These are phyloP conservation scores for Ardeotis arabs DNA, from an alignment of 2,113 vertebrate species.

Conservation along the genomic window DNA sequence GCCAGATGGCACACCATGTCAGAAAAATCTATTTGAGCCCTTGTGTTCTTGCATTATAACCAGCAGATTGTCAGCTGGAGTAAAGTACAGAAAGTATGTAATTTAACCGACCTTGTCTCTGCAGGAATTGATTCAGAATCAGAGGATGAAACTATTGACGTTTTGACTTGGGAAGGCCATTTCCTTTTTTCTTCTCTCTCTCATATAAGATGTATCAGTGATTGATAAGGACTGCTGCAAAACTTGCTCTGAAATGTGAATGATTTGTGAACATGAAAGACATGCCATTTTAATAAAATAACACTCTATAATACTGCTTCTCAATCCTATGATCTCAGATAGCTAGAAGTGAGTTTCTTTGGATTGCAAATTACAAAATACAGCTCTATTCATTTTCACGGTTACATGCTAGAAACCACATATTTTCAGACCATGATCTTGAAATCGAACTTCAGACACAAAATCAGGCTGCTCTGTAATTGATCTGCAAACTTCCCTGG, in stretches of 20 bases:
- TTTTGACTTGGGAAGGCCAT: not conserved
- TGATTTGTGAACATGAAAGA: constrained; percentile 14
- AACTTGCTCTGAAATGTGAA: constrained; percentile 32
- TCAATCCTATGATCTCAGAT: not conserved
- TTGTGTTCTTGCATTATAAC: constrained; percentile 53
- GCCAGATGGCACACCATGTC: constrained; percentile 43
- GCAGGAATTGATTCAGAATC: constrained; percentile 21
- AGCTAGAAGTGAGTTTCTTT: not conserved
- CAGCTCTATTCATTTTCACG: not conserved
- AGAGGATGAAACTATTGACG: not conserved
- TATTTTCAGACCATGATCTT: not conserved
- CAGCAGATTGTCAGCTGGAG: constrained; percentile 43
- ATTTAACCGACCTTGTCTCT: constrained; percentile 37
- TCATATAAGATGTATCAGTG: not conserved
- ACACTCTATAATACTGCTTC: not conserved
- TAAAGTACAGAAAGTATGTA: constrained; percentile 34
- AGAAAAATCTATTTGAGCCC: constrained; percentile 60
- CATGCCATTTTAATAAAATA: not conserved
- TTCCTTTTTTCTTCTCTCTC: not conserved
- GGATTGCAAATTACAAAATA: not conserved
- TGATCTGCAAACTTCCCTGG: not conserved
- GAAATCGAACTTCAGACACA: not conserved
- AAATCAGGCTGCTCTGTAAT: not conserved
- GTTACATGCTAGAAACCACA: not conserved
- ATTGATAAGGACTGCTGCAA: constrained; percentile 6